Conservation (phyloP, 2,888 invertebrate species). For the Amphipoea oculea region DNA sequence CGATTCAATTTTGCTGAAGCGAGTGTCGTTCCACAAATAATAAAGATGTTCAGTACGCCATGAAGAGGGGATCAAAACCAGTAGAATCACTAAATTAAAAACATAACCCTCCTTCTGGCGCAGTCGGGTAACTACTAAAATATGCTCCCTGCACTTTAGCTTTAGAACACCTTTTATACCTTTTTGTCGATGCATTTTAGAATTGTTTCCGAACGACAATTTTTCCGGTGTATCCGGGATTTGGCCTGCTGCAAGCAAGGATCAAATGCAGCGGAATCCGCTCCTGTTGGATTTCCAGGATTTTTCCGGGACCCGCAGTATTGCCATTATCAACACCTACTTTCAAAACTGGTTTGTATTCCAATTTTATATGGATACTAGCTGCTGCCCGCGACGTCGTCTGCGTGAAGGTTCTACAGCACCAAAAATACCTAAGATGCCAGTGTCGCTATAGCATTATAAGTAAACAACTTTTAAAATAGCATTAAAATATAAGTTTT, state of each 20-base stretch:
- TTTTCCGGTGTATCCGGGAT: conserved; percentile 65
- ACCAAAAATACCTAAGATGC: too few relatives aligned
- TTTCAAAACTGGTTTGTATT: conserved; percentile 63
- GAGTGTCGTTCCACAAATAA: neutral
- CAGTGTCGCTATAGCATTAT: too few relatives aligned
- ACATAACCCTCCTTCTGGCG: too few relatives aligned
- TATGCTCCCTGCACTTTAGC: neutral
- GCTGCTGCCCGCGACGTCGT: too few relatives aligned
- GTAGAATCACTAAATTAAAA: neutral
- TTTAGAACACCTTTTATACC: conserved; percentile 15
- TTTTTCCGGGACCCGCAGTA: conserved; percentile 61
- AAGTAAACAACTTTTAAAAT: too few relatives aligned
- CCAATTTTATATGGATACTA: conserved; percentile 67
- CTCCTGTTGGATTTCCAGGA: conserved; percentile 69
- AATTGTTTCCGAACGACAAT: conserved; percentile 65
- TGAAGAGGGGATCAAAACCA: neutral
- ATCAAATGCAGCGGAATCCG: conserved; percentile 71
- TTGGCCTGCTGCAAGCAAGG: conserved; percentile 68
- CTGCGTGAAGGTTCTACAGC: too few relatives aligned
- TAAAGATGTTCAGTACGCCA: neutral
- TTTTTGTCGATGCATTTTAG: conserved; percentile 54
- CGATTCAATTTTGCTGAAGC: neutral
- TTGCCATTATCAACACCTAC: conserved; percentile 71
- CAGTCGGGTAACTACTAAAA: neutral
- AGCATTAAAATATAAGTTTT: too few relatives aligned